These are phyloP conservation scores for Athripsodes cinereus DNA, from an alignment of 2,888 invertebrate species.

Conservation along the genomic window DNA sequence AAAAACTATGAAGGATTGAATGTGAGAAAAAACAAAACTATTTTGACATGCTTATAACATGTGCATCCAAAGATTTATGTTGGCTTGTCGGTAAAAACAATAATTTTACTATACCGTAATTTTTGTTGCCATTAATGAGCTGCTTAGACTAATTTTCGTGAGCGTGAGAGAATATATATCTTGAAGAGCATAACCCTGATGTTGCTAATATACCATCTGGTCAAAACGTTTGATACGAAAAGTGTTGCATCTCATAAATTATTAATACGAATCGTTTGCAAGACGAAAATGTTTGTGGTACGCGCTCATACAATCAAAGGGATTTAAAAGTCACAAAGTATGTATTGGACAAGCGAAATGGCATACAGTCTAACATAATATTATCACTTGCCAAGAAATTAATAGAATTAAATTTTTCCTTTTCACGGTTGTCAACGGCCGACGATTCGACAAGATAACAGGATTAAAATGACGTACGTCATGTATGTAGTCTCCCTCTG, in stretches of 20 bases:
- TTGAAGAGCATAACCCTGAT: too few species aligned
- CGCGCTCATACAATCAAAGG: background rate
- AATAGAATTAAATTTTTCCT: background rate
- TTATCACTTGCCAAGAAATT: background rate
- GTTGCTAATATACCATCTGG: too few species aligned
- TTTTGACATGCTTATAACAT: too few species aligned
- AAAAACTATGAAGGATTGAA: too few species aligned
- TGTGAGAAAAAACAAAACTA: too few species aligned
- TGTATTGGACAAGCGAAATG: background rate
- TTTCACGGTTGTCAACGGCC: background rate
- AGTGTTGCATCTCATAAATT: background rate
- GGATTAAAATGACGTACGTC: background rate
- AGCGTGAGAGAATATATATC: too few species aligned
- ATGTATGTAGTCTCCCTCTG: too few species aligned
- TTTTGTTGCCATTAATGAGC: too few species aligned
- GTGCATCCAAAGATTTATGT: too few species aligned
- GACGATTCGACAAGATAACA: background rate
- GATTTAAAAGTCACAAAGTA: constrained; percentile 2
- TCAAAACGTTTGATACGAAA: background rate
- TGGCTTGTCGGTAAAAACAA: too few species aligned
- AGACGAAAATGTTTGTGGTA: background rate
- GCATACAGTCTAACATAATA: background rate
- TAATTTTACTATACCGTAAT: too few species aligned
- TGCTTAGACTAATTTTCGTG: too few species aligned
- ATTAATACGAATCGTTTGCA: background rate